A percentile compares a stretch with the other conserved stretches of the same genome.
Conservation (phyloP, 2,797 vertebrate genomes). For the Falco columbarius region DNA sequence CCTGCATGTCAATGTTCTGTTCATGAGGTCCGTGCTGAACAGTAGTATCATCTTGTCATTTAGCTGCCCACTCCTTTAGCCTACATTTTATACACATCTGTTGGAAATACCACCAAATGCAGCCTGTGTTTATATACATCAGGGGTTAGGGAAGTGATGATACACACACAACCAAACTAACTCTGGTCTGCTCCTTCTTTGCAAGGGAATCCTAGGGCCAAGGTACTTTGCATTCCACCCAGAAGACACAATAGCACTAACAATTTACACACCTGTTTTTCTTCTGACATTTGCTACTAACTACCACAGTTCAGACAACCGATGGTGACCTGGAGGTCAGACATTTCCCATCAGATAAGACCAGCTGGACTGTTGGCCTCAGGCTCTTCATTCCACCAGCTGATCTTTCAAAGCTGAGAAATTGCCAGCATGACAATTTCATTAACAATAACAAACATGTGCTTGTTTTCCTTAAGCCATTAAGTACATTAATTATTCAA, state of each 20-base stretch:
- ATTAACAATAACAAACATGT: background rate
- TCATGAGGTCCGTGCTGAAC: background rate
- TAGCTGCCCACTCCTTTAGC: background rate
- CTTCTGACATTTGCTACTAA: background rate
- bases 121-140: background rate
- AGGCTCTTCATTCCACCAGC: background rate
- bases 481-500: background rate
- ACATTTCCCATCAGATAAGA: slow-evolving; percentile 3
- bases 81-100: background rate
- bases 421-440: slow-evolving; percentile 1
- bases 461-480: background rate
- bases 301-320: background rate
- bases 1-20: background rate
- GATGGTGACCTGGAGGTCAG: background rate
- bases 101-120: no score
- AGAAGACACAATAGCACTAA: background rate
- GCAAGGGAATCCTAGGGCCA: background rate
- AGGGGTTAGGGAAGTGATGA: background rate
- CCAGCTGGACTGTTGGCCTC: background rate
- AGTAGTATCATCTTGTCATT: background rate
- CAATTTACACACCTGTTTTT: background rate
- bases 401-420: slow-evolving; percentile 6
- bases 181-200: background rate
- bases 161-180: background rate
- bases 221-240: background rate